Conservation (phyloP, 2,113 vertebrate genomes). For the Ictalurus punctatus region DNA sequence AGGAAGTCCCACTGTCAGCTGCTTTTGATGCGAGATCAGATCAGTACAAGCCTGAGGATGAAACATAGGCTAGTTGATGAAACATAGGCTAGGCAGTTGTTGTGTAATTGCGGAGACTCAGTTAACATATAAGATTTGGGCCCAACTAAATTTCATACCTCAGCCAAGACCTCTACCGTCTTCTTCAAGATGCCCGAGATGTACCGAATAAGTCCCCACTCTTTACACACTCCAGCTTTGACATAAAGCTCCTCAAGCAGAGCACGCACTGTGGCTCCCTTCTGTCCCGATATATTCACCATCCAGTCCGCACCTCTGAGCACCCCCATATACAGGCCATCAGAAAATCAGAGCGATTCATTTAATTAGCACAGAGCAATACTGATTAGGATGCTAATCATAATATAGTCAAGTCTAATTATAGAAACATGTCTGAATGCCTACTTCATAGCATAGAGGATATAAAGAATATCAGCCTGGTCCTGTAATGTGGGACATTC, state of each 20-base stretch:
- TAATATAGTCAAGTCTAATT: neutral
- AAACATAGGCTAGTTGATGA: conserved; percentile 6
- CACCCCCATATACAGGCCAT: neutral
- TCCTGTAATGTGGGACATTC: conserved; percentile 91
- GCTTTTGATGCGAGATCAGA: conserved; percentile 95
- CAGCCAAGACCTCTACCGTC: conserved; percentile 91
- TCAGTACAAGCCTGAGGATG: conserved; percentile 87
- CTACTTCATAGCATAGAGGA: conserved; percentile 91
- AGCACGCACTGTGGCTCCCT: conserved; percentile 77
- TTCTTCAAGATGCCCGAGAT: conserved; percentile 94
- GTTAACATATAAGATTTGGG: neutral
- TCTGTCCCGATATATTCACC: conserved; percentile 83
- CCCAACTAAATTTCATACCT: conserved; percentile 73
- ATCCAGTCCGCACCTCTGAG: conserved; percentile 89
- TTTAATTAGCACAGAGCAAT: neutral
- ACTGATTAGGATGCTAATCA: neutral
- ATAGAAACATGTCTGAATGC: neutral
- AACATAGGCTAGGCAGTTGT: neutral
- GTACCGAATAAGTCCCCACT: conserved; percentile 96
- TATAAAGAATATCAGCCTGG: conserved; percentile 95
- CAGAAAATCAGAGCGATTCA: neutral
- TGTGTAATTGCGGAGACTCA: neutral
- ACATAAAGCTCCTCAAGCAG: conserved; percentile 90
- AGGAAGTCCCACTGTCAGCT: conserved; percentile 93
- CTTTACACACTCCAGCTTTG: conserved; percentile 85